Evolutionary conservation across 2,113 vertebrate genomes (phyloP).

Genomic region (Oplegnathus fasciatus): DNA sequence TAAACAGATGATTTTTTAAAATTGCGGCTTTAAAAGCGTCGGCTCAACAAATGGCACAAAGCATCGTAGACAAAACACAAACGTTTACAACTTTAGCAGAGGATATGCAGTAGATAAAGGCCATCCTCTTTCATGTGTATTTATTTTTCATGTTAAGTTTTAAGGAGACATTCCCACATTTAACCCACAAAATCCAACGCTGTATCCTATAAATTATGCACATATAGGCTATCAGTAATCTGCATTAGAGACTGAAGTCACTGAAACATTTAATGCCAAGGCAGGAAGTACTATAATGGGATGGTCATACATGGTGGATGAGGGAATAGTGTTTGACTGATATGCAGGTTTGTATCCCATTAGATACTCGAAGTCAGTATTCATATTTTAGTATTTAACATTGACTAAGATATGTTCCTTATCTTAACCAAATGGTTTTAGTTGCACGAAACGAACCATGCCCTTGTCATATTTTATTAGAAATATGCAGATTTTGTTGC

Average conservation of each 20-base stretch:
- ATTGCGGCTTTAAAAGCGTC: not conserved
- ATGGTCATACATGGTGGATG: not conserved
- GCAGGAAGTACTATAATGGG: not conserved
- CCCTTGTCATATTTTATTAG: not conserved
- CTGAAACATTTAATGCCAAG: not conserved
- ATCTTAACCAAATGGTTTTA: not conserved
- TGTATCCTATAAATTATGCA: not conserved
- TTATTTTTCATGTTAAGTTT: not conserved
- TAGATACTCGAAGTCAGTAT: not conserved
- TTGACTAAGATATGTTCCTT: not conserved
- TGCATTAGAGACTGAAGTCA: slow-evolving; percentile 1
- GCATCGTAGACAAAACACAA: not conserved
- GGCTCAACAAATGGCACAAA: not conserved
- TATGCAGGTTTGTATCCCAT: not conserved
- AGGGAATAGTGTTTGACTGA: not conserved
- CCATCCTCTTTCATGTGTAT: not conserved
- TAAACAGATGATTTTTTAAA: not conserved
- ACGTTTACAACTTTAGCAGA: not conserved
- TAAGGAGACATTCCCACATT: not conserved
- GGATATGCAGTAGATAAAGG: not conserved
- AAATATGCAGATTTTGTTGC: not conserved
- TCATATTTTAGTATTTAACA: not conserved
- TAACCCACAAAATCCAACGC: not conserved
- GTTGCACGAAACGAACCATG: not conserved
- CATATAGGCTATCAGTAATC: not conserved